Conservation (phyloP, 2,113 vertebrate genomes). For the Vidua chalybeata region DNA sequence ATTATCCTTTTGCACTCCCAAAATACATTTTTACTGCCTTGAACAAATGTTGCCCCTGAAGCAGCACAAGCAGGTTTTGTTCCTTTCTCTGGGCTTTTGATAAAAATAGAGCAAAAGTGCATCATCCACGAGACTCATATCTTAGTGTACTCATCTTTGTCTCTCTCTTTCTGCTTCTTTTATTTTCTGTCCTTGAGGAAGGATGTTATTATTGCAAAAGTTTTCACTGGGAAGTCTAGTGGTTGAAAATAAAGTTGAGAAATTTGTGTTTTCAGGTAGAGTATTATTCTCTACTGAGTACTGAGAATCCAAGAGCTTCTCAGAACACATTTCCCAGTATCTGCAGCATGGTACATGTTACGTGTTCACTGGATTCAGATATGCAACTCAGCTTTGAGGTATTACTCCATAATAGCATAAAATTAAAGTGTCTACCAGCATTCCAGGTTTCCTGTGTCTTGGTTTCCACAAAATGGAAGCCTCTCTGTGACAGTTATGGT, state of each 20-base stretch:
- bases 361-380: background rate
- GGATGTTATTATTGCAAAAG: background rate
- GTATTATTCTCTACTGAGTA: background rate
- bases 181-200: slow-evolving; percentile 32
- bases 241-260: background rate
- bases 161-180: background rate
- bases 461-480: background rate
- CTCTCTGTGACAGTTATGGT: background rate
- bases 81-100: slow-evolving; percentile 10
- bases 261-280: background rate
- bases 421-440: background rate
- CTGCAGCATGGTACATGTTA: background rate
- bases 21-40: slow-evolving; percentile 26
- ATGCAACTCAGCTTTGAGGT: background rate
- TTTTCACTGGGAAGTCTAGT: background rate
- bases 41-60: slow-evolving; percentile 17
- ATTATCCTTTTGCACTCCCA: background rate
- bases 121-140: background rate
- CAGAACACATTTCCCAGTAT: background rate
- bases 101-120: slow-evolving; percentile 13
- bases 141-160: slow-evolving; percentile 4
- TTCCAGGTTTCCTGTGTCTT: background rate
- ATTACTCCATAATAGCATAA: background rate
- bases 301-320: background rate
- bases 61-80: slow-evolving; percentile 36